phyloP scores from a whole-genome alignment of 2,113 vertebrate species.

The Callopanchax toddi region DNA sequence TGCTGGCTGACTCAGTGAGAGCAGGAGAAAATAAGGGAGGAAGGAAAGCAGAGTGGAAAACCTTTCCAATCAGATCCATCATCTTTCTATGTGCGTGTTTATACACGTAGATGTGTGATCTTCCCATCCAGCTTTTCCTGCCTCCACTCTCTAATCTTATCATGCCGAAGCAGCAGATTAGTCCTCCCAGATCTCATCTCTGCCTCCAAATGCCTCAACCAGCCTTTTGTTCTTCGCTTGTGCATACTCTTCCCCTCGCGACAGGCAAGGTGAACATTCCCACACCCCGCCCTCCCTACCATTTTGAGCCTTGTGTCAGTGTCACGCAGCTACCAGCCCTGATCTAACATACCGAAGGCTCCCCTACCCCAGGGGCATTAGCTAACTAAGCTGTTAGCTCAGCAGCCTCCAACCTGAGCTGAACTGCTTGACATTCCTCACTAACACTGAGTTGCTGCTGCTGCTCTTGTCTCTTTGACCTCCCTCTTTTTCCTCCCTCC shows the following conservation, averaged over 20 bases:
- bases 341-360: slow-evolving; percentile 43
- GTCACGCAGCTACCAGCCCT: slow-evolving; percentile 48
- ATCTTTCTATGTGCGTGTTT: slow-evolving; percentile 52
- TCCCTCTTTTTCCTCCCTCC: slow-evolving; percentile 22
- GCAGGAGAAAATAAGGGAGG: slow-evolving; percentile 44
- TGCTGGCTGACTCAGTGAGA: slow-evolving; percentile 65
- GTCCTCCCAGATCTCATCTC: slow-evolving; percentile 74
- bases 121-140: slow-evolving; percentile 71
- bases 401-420: slow-evolving; percentile 49
- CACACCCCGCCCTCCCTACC: slow-evolving; percentile 39
- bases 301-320: slow-evolving; percentile 62
- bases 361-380: slow-evolving; percentile 35
- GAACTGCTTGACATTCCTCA: slow-evolving; percentile 69
- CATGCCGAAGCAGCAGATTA: slow-evolving; percentile 78
- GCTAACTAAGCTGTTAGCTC: slow-evolving; percentile 67
- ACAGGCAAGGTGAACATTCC: slow-evolving; percentile 55
- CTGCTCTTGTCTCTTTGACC: slow-evolving; percentile 61
- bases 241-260: slow-evolving; percentile 48
- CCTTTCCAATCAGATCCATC: slow-evolving; percentile 70
- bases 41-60: slow-evolving; percentile 61
- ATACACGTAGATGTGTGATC: slow-evolving; percentile 55
- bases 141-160: slow-evolving; percentile 78
- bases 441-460: slow-evolving; percentile 55
- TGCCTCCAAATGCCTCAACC: slow-evolving; percentile 73
- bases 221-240: slow-evolving; percentile 69